phyloP scores from a whole-genome alignment of 1,140 invertebrate species.

The Drosophila miranda region DNA sequence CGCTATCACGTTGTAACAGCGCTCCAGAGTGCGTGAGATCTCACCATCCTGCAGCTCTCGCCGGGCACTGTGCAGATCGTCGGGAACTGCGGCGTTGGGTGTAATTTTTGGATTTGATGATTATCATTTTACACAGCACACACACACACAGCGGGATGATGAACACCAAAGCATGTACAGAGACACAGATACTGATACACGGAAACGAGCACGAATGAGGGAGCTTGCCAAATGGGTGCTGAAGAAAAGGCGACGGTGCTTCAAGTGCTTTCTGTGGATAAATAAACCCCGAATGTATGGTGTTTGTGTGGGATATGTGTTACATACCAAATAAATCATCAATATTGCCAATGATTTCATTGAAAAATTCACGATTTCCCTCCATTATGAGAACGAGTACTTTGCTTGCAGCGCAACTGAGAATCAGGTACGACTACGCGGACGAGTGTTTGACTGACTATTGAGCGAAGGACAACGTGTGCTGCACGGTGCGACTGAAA shows the following conservation, averaged over 20 bases:
- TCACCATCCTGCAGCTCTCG: conserved; percentile 87
- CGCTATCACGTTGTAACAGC: conserved; percentile 87
- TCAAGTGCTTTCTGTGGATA: conserved; percentile 2
- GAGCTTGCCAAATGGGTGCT: conserved; percentile 5
- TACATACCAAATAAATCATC: conserved; percentile 80
- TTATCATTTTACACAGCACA: conserved; percentile 53
- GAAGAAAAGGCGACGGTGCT: conserved; percentile 51
- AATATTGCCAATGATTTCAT: conserved; percentile 77
- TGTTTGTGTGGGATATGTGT: not conserved
- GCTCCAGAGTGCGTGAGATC: conserved; percentile 87
- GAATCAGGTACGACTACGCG: not conserved
- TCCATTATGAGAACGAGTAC: conserved; percentile 39
- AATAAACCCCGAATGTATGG: not conserved
- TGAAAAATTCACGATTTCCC: conserved; percentile 75
- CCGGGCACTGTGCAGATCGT: conserved; percentile 87
- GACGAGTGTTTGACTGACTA: conserved; percentile 30
- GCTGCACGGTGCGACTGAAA: conserved; percentile 57
- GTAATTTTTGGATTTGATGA: conserved; percentile 54
- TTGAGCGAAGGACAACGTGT: conserved; percentile 27
- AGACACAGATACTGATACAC: conserved; percentile 13
- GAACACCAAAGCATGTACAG: conserved; percentile 37
- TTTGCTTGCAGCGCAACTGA: not conserved
- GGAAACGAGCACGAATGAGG: conserved; percentile 27
- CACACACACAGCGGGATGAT: conserved; percentile 15
- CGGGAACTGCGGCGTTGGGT: conserved; percentile 84